Conservation (phyloP, 1,140 invertebrate species). For the Sycophila sp. region DNA sequence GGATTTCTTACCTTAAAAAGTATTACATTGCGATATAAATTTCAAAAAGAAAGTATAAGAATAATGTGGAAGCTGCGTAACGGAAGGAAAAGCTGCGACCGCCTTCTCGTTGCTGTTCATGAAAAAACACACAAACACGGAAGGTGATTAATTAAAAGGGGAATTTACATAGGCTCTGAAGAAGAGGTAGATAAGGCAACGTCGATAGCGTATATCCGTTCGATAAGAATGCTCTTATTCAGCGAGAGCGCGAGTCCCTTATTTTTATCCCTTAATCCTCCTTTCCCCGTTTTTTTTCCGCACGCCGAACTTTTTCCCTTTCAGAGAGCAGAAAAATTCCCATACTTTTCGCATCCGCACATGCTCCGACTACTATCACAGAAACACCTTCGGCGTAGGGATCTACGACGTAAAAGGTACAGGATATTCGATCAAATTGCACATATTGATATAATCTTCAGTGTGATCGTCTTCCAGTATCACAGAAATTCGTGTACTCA, state of each 20-base stretch:
- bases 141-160: background rate
- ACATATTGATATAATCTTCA: background rate
- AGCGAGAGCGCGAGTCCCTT: conserved; percentile 9
- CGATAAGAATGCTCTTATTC: conserved; percentile 4
- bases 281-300: background rate
- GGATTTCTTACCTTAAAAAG: no score
- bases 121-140: background rate
- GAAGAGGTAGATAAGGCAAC: conserved; percentile 34
- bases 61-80: background rate
- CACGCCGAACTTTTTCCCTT: background rate
- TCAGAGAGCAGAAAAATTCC: background rate
- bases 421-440: no score
- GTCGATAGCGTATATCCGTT: conserved; percentile 13
- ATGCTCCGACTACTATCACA: background rate
- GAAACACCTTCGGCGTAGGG: background rate
- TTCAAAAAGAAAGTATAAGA: no score
- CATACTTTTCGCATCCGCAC: background rate
- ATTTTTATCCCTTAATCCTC: background rate
- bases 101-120: background rate
- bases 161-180: conserved; percentile 5
- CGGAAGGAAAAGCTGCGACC: background rate
- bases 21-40: no score
- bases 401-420: no score
- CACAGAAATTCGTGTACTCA: background rate
- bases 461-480: background rate